Percentiles rank a stretch among this genome's conserved stretches.
Conservation (phyloP, 2,113 vertebrate species). For the Ceratotherium simum region DNA sequence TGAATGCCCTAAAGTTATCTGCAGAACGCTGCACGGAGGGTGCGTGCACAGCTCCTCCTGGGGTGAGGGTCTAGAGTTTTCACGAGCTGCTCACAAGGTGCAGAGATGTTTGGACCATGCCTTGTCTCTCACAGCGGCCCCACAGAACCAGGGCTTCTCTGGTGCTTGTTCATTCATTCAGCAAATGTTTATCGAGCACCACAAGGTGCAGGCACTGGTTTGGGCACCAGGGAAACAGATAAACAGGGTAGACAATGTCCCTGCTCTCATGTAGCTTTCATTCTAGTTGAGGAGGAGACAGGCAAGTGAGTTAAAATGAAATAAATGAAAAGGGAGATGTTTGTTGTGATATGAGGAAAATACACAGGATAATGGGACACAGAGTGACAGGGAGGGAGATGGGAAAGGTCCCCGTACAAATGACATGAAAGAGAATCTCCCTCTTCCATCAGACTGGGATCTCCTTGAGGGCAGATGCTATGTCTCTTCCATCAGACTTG, state of each 20-base stretch:
- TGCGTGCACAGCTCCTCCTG: rapidly evolving
- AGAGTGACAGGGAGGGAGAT: neutral
- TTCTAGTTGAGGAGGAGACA: neutral
- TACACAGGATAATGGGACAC: neutral
- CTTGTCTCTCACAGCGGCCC: neutral
- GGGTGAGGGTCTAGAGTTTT: rapidly evolving
- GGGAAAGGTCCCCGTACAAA: rapidly evolving
- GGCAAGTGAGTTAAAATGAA: neutral
- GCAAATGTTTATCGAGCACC: rapidly evolving
- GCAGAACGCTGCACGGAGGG: rapidly evolving
- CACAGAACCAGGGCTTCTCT: neutral
- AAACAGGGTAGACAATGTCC: neutral
- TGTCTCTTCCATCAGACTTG: neutral
- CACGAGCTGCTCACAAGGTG: neutral
- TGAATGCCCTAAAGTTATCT: neutral
- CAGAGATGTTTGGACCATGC: rapidly evolving
- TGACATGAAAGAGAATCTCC: neutral
- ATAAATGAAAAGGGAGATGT: neutral
- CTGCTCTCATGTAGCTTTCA: neutral
- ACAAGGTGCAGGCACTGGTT: rapidly evolving
- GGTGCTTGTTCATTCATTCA: rapidly evolving
- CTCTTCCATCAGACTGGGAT: neutral
- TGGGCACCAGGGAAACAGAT: neutral
- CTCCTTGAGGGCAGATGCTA: rapidly evolving
- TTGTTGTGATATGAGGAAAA: neutral